These are phyloP conservation scores for Gallinago paraguaiae DNA, from an alignment of 2,113 vertebrate species.

Conservation along the genomic window DNA sequence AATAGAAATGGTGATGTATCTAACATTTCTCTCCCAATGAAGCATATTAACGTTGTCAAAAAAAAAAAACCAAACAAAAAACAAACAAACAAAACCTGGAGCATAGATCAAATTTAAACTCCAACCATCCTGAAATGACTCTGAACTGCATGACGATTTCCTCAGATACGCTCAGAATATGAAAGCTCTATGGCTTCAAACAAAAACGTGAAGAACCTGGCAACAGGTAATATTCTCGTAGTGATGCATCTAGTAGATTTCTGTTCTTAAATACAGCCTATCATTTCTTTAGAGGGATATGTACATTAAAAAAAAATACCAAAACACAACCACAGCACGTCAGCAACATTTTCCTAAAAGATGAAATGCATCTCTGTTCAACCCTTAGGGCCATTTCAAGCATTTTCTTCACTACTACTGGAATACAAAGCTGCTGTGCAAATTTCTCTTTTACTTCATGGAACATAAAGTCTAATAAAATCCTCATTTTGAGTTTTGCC, in stretches of 20 bases:
- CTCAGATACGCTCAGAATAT: not conserved
- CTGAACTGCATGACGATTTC: not conserved
- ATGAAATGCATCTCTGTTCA: not conserved
- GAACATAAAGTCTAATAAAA: not conserved
- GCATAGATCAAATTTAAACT: not conserved
- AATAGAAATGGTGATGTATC: not conserved
- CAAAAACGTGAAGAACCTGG: not conserved
- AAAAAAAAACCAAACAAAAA: not conserved
- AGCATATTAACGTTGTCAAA: not conserved
- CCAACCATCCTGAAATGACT: not conserved
- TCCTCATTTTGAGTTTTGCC: not conserved
- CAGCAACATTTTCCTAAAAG: not conserved
- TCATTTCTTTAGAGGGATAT: not conserved
- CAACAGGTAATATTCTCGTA: not conserved
- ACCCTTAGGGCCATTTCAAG: not conserved
- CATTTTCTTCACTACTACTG: not conserved
- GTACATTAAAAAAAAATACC: not conserved
- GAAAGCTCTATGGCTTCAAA: not conserved
- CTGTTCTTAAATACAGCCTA: not conserved
- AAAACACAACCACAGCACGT: not conserved
- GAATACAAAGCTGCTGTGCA: not conserved
- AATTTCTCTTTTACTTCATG: not conserved
- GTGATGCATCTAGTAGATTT: not conserved
- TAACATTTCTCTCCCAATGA: not conserved
- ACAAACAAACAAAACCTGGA: too few relatives aligned